These are phyloP conservation scores for Maniola hyperantus DNA, from an alignment of 2,888 invertebrate species.

Conservation along the genomic window DNA sequence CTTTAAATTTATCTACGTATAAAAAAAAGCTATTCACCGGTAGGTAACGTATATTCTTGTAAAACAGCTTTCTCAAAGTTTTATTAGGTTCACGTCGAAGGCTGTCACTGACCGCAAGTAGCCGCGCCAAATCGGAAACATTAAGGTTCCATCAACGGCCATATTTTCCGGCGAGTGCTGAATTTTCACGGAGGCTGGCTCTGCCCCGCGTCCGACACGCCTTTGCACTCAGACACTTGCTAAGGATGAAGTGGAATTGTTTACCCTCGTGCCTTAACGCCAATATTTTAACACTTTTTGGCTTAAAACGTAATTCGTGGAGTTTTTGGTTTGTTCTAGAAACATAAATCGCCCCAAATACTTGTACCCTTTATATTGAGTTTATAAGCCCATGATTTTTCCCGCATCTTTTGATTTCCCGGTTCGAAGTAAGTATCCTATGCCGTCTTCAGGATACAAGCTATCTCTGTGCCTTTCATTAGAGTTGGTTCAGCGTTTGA, in stretches of 20 bases:
- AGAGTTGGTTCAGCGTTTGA: too few relatives aligned
- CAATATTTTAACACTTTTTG: constrained; percentile 66
- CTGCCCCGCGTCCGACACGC: constrained; percentile 66
- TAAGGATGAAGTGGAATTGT: constrained; percentile 68
- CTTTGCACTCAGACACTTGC: constrained; percentile 76
- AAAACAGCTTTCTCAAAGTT: constrained; percentile 9
- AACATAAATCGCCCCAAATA: not conserved
- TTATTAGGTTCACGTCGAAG: constrained; percentile 12
- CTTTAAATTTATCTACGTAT: not conserved
- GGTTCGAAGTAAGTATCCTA: too few relatives aligned
- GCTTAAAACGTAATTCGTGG: constrained; percentile 35
- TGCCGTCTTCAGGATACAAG: too few relatives aligned
- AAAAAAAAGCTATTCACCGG: not conserved
- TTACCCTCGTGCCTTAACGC: constrained; percentile 61
- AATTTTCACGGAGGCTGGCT: constrained; percentile 72
- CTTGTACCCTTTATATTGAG: not conserved
- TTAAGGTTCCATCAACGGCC: constrained; percentile 79
- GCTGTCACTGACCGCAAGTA: constrained; percentile 67
- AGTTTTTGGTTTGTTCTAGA: not conserved
- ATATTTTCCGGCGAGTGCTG: constrained; percentile 73
- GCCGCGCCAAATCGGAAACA: constrained; percentile 75
- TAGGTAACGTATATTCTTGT: not conserved
- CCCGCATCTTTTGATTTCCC: too few relatives aligned
- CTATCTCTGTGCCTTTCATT: too few relatives aligned
- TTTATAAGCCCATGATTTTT: too few relatives aligned